Conservation (phyloP, 1,140 invertebrate genomes). For the Drosophila ficusphila region DNA sequence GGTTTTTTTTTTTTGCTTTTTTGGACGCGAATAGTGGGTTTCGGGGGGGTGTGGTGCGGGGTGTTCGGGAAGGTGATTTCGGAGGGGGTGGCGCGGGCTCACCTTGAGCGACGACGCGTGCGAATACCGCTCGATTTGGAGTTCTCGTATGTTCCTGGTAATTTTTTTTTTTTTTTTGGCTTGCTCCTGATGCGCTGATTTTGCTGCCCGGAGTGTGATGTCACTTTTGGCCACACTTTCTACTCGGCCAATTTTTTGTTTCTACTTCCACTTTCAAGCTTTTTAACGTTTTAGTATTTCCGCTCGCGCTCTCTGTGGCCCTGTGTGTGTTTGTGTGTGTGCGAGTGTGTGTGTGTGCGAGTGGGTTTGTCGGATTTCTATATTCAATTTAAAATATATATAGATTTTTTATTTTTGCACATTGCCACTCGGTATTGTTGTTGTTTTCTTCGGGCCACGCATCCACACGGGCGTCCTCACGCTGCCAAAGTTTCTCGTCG, state of each 20-base stretch:
- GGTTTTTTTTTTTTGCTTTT: too few species aligned
- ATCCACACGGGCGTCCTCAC: constrained; percentile 53
- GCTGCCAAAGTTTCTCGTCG: constrained; percentile 68
- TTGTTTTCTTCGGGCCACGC: constrained; percentile 23
- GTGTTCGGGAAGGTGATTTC: neutral
- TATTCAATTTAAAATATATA: constrained; percentile 80
- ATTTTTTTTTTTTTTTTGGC: too few species aligned
- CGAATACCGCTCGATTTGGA: constrained; percentile 25
- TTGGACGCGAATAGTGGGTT: constrained; percentile 12
- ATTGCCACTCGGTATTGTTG: constrained; percentile 54
- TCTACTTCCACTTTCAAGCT: constrained; percentile 51
- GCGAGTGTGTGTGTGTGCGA: constrained; percentile 2
- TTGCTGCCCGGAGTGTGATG: constrained; percentile 58
- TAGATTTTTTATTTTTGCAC: constrained; percentile 82
- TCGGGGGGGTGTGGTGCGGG: neutral
- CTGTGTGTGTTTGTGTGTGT: neutral
- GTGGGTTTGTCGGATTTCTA: constrained; percentile 59
- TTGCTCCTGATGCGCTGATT: neutral
- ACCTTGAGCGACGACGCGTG: constrained; percentile 63
- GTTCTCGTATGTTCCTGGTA: constrained; percentile 51
- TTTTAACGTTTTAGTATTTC: constrained; percentile 58
- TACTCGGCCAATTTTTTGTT: constrained; percentile 54
- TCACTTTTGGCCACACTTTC: constrained; percentile 74
- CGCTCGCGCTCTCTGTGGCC: constrained; percentile 45
- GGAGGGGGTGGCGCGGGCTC: constrained; percentile 29